Conservation (phyloP, 2,797 vertebrate species). For the Chaetophractus vellerosus region DNA sequence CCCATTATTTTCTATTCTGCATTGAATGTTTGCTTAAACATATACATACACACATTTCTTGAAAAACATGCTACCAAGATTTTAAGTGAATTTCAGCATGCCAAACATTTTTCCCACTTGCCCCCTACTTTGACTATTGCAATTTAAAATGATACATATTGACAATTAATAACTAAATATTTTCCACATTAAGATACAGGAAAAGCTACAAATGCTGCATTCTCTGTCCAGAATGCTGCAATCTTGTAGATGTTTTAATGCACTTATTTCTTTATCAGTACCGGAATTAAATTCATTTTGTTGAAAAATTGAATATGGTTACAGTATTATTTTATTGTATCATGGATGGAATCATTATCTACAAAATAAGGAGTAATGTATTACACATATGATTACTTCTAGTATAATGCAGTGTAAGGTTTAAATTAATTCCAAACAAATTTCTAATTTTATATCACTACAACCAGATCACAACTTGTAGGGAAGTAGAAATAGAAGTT, state of each 20-base stretch:
- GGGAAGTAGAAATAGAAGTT: constrained; percentile 71
- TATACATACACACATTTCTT: neutral
- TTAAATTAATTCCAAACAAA: constrained; percentile 83
- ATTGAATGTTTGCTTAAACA: neutral
- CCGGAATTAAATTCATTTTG: constrained; percentile 76
- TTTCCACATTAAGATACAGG: neutral
- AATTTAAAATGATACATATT: constrained; percentile 39
- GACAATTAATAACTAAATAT: constrained; percentile 41
- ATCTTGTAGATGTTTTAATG: constrained; percentile 26
- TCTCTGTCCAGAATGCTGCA: neutral
- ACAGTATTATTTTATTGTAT: constrained; percentile 72
- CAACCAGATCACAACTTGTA: constrained; percentile 70
- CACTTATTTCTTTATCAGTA: constrained; percentile 69
- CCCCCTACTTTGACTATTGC: neutral
- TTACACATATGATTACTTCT: constrained; percentile 80
- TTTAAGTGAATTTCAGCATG: constrained; percentile 47
- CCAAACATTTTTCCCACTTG: neutral
- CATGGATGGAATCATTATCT: constrained; percentile 74
- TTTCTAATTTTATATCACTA: constrained; percentile 83
- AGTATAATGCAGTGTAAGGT: constrained; percentile 70
- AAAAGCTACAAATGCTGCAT: neutral
- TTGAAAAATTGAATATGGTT: constrained; percentile 73
- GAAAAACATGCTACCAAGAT: constrained; percentile 1
- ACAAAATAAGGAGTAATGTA: constrained; percentile 79
- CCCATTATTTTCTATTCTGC: neutral